Percentiles rank a stretch among this genome's conserved stretches.
These are phyloP conservation scores for Agrotis exclamationis DNA, from an alignment of 2,888 invertebrate genomes.

Conservation along the genomic window DNA sequence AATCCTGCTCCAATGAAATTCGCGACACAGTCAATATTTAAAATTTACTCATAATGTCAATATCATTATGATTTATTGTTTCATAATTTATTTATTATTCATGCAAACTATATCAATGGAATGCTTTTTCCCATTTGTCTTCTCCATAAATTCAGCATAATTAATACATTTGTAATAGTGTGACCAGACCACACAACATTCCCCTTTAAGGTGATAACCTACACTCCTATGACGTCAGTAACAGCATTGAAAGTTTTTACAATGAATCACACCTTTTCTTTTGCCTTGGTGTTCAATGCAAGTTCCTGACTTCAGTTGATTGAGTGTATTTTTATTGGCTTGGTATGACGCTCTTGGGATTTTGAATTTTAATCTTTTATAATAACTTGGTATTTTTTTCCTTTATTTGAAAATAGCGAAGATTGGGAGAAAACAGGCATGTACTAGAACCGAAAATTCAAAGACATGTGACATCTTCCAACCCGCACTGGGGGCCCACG, in stretches of 20 bases:
- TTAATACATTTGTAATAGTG: not conserved
- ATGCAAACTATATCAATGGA: too few relatives aligned
- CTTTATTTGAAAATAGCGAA: too few relatives aligned
- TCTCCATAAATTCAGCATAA: not conserved
- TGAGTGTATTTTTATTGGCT: not conserved
- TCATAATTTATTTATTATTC: too few relatives aligned
- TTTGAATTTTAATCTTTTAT: not conserved
- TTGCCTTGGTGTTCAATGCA: constrained; percentile 14
- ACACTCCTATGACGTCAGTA: constrained; percentile 29
- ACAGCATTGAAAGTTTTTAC: constrained; percentile 22
- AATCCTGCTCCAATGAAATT: too few relatives aligned
- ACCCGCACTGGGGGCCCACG: too few relatives aligned
- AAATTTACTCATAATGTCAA: too few relatives aligned
- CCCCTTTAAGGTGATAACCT: constrained; percentile 16
- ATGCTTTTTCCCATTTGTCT: not conserved
- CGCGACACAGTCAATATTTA: too few relatives aligned
- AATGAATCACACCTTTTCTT: constrained; percentile 45
- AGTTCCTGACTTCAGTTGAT: constrained; percentile 1
- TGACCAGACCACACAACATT: not conserved
- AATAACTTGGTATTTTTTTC: too few relatives aligned
- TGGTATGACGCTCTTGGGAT: not conserved
- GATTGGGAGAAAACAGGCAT: too few relatives aligned
- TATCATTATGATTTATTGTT: not conserved
- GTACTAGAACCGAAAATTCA: too few relatives aligned
- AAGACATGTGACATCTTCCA: too few relatives aligned